A percentile compares a stretch with the other conserved stretches of the same genome.
Evolutionary conservation across 2,888 invertebrate species (phyloP).

Genomic region (Drosophila greeni): DNA sequence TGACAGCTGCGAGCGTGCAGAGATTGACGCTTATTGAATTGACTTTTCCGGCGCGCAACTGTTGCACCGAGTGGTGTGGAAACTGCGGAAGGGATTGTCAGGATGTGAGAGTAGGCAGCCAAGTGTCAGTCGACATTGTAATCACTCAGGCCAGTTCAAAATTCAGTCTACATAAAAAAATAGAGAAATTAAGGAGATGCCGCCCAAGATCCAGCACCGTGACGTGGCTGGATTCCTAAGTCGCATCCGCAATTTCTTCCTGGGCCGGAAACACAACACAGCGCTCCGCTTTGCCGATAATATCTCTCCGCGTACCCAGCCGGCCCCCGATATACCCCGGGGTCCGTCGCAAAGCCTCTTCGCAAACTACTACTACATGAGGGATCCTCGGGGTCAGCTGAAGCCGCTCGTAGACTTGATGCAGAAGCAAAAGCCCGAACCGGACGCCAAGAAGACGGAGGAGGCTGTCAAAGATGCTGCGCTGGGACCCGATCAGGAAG

Average conservation of each 20-base stretch:
- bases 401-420: constrained; percentile 50
- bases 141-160: constrained; percentile 16
- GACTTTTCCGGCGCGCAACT: constrained; percentile 39
- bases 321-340: constrained; percentile 6
- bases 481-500: neutral
- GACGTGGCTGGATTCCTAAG: constrained; percentile 54
- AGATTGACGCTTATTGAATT: constrained; percentile 72
- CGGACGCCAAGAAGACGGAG: constrained; percentile 7
- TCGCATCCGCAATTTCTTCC: constrained; percentile 50
- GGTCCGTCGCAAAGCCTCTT: constrained; percentile 16
- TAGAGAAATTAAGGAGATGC: constrained; percentile 29
- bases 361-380: constrained; percentile 34
- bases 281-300: constrained; percentile 43
- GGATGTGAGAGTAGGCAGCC: neutral
- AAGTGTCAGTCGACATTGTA: constrained; percentile 1
- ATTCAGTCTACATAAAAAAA: neutral
- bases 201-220: constrained; percentile 43
- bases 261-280: constrained; percentile 52
- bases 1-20: constrained; percentile 55
- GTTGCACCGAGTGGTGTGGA: constrained; percentile 45
- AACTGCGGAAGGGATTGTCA: constrained; percentile 11
- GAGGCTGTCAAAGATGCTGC: constrained; percentile 10
- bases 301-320: constrained; percentile 23
- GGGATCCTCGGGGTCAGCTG: constrained; percentile 47
- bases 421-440: constrained; percentile 24